Evolutionary conservation across 2,113 vertebrate species (phyloP), one percentile per base, ranked within the genome.

Genomic region (Seriola aureovittata): DNA sequence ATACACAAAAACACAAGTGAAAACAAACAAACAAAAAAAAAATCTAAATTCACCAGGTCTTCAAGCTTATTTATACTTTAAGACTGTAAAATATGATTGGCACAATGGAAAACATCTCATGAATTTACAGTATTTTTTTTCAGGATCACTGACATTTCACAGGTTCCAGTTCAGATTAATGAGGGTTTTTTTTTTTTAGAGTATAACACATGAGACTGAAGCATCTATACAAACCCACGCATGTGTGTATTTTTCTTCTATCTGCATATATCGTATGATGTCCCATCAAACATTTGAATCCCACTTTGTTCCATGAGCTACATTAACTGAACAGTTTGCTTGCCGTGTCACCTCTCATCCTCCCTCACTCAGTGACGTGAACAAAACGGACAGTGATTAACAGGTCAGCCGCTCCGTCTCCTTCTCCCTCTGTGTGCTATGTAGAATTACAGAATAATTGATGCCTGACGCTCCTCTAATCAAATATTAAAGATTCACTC

Each of bases 401-500:
- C 86, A 82, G 86, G 86, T 91, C 85, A 88, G 78, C 44, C 66
- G 44, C 81, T 71, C 81, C 65, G 32, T 64, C 72, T 63, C 55
- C 40, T 75, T 58, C 76, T 69, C 67, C 57, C 70, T 82, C 68
- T 54, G 64, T 65, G 81, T 68, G 81, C 66, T 63, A 21, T 73
- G 91, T 85, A 90, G 85, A 85, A 81, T 73, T 63, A 78, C 78
- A 78, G 85, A 91, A 90, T 88, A 91, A 92, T 79, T 82, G 83
- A 90, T 90, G 88, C 54, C 77, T 92, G 92, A 91, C 86, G 89
- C 93, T 83, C 74, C 83, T 88, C 90, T 92, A 50, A 96, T 96
- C 92, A 97, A 97, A 96, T 96, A 96, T 96, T 95, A 93, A 96
- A 94, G 90, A 84, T 92, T 94, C 87, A 91, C 93, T 95, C 81